phyloP scores from a whole-genome alignment of 2,888 invertebrate genomes.

The Orthosia gothica region DNA sequence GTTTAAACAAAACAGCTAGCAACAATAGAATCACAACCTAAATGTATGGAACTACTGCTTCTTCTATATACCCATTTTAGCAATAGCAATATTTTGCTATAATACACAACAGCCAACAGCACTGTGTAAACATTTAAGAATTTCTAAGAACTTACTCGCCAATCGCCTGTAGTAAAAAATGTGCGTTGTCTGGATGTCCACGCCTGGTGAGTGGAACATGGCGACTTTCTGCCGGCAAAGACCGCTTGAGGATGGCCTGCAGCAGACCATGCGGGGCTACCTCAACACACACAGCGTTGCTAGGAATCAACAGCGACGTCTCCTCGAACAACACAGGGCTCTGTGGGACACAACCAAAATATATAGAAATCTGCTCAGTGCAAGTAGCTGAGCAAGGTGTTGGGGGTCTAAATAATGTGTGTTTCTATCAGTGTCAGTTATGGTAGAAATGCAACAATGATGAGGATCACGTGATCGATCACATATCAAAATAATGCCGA shows the following conservation, averaged over 20 bases:
- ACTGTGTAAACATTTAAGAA: background rate
- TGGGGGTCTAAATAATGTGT: too few relatives aligned
- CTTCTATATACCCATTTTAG: too few relatives aligned
- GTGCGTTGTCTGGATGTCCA: constrained; percentile 91
- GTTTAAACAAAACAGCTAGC: too few relatives aligned
- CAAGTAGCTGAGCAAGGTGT: constrained; percentile 71
- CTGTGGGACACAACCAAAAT: constrained; percentile 56
- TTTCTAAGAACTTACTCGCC: constrained; percentile 75
- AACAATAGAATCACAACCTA: too few relatives aligned
- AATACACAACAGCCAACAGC: too few relatives aligned
- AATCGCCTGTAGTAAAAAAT: constrained; percentile 91
- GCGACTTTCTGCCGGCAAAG: constrained; percentile 91
- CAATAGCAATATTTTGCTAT: too few relatives aligned
- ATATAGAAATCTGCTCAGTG: background rate
- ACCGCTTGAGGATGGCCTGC: constrained; percentile 93
- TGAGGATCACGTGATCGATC: too few relatives aligned
- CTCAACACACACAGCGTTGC: constrained; percentile 95
- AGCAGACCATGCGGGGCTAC: constrained; percentile 97
- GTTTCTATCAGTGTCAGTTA: too few relatives aligned
- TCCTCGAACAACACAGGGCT: constrained; percentile 95
- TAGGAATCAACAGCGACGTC: constrained; percentile 94
- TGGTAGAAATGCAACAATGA: too few relatives aligned
- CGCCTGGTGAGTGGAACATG: constrained; percentile 94
- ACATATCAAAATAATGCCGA: too few relatives aligned
- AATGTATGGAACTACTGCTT: background rate